Percentiles rank a stretch among this genome's conserved stretches.
Evolutionary conservation across 2,113 vertebrate genomes (phyloP).

Genomic region (Sapayoa aenigma): DNA sequence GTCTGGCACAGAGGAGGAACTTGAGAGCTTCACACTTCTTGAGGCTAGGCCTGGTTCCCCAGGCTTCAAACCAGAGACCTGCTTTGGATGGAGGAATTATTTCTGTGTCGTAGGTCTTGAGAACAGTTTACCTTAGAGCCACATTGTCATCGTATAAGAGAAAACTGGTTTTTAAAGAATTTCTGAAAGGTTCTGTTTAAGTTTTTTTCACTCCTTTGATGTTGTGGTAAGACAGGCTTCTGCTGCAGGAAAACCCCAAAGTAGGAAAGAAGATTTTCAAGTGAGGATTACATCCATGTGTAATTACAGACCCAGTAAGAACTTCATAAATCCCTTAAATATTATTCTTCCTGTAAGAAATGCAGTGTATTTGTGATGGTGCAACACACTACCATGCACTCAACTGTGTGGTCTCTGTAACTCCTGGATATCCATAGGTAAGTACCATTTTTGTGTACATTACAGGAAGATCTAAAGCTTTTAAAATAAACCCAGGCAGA

Average conservation of each 20-base stretch:
- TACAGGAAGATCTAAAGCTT: background rate
- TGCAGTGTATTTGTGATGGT: background rate
- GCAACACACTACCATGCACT: background rate
- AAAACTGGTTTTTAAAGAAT: background rate
- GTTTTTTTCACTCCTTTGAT: background rate
- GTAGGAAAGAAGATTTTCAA: background rate
- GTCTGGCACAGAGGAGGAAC: background rate
- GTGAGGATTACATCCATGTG: background rate
- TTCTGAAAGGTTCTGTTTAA: background rate
- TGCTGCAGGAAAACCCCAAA: rapidly evolving
- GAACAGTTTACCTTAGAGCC: background rate
- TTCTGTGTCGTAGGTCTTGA: background rate
- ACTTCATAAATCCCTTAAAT: background rate
- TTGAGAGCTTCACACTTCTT: background rate
- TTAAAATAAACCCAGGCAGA: background rate
- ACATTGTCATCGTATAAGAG: background rate
- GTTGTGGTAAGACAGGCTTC: background rate
- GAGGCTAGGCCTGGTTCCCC: background rate
- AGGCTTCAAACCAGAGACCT: background rate
- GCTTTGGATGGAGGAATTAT: background rate
- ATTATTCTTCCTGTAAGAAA: background rate
- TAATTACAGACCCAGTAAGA: background rate
- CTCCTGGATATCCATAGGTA: background rate
- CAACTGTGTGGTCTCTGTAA: rapidly evolving
- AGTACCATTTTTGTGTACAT: background rate